These are phyloP conservation scores for Yponomeuta sedellus DNA, from an alignment of 2,888 invertebrate genomes.

Conservation along the genomic window DNA sequence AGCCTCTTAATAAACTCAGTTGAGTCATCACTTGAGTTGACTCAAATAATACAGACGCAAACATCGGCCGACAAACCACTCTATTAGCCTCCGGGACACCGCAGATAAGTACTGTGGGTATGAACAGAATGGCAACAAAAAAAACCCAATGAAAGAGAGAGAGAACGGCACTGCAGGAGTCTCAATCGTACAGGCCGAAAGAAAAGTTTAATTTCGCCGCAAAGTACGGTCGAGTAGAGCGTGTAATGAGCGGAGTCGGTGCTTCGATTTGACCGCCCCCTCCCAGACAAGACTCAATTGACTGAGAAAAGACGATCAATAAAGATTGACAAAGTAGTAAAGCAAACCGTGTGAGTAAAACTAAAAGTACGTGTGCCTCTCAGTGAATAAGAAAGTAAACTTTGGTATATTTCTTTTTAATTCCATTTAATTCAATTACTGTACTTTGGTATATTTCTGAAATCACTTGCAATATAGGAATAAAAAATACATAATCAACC, in stretches of 20 bases:
- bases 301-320: not conserved
- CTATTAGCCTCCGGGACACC: not conserved
- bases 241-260: conserved; percentile 64
- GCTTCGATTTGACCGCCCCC: conserved; percentile 65
- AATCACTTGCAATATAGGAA: too few relatives aligned
- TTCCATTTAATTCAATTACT: too few relatives aligned
- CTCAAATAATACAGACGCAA: too few relatives aligned
- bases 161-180: not conserved
- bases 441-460: too few relatives aligned
- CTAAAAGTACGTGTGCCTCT: too few relatives aligned
- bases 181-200: conserved; percentile 1
- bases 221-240: conserved; percentile 28
- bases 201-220: conserved; percentile 15
- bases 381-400: too few relatives aligned
- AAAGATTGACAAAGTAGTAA: not conserved
- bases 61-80: not conserved
- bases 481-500: too few relatives aligned
- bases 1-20: too few relatives aligned
- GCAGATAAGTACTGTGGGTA: not conserved
- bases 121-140: not conserved
- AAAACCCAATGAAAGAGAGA: not conserved
- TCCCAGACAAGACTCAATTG: conserved; percentile 34
- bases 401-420: too few relatives aligned
- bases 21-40: too few relatives aligned
- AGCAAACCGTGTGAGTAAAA: too few relatives aligned